Evolutionary conservation across 2,113 vertebrate genomes (phyloP), one percentile per base, ranked within the genome.

Genomic region (Gymnogyps californianus): DNA sequence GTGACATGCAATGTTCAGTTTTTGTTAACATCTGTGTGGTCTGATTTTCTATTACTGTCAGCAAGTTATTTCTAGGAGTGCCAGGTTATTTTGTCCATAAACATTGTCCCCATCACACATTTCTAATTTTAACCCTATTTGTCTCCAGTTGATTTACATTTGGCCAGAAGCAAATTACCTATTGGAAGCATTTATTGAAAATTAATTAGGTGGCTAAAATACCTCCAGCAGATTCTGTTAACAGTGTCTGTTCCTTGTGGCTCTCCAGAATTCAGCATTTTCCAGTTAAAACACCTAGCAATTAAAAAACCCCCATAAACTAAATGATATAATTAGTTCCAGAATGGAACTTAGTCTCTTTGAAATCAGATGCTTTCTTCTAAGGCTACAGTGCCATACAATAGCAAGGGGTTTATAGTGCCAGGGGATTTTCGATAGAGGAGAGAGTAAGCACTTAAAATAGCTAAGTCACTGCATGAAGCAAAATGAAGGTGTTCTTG

Each of bases 181-280:
- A 98, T 98, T 98, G 98, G 89, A 96, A 98, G 98, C 96, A 98
- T 98, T 98, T 97, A 98, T 98, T 98, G 98, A 98, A 98, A 98
- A 98, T 98, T 98, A 98, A 98, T 98, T 98, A 98, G 98, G 98
- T 98, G 98, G 97, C 97, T 98, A 96, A 98, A 98, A 97, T 96
- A 97, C 98, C 98, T 97, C 72, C 92, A 98, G 98, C 97, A 97
- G 97, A 91, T 97, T 97, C 95, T 94, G 95, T 97, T 97, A 90
- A 89, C 95, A 65, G 96, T 85, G 94, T 89, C 72, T 95, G 96
- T 88, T 98, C 97, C 97, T 97, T 96, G 94, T 94, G 84, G 96
- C 96, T 96, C 96, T 88, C 97, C 97, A 97, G 94, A 96, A 93
- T 87, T 89, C 88, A 55, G 38, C 28, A 94, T 98, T 97, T 98